Base-by-base conservation (phyloP, 2,888 invertebrate species). In the Panopea generosa region DNA sequence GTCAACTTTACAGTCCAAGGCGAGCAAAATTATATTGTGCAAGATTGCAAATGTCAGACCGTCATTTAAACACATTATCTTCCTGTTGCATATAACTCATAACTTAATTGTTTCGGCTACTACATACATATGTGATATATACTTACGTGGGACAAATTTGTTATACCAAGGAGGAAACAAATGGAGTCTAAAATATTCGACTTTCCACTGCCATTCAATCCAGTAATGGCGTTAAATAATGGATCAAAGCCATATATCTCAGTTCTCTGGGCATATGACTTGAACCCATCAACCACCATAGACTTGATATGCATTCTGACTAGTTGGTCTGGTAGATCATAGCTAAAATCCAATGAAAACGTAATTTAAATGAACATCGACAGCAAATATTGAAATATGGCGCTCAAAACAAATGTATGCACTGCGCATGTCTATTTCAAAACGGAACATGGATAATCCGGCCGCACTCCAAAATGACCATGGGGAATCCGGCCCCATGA, bases 161-260 rank as follows among this genome's bases (percentile, higher is more conserved):
- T 95, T 62, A 99, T 98, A 63, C 99, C 99, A 27, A 99, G 94
- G 7, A 99, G 96, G 92, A 99, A 99, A 92, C 99, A 99, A 92
- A 99, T 99, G 0, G 98, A 95, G 94, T 99, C 99, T 72, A 99
- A 94, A 90, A 99, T 97, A 91, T 99, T 99, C 0, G 98, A 99
- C 93, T 99, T 99, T 40, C 99, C 99, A 82, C 97, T 98, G 7
- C 99, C 99, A 93, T 99, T 99, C 55, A 99, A 93, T 0, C 99
- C 99, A 16, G 99, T 99, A 65, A 99, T 99, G 2, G 99, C 99
- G 90, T 99, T 99, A 92, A 99, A 99, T 92, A 97, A 95, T 0
- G 95, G 95, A 93, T 99, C 99, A 91, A 99, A 99, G 1, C 96
- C 97, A 80, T 95, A 95, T 60, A 99, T 95, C 93, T 97, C 97